A percentile compares a stretch with the other conserved stretches of the same genome.
phyloP scores from a whole-genome alignment of 2,113 vertebrate species.

The Rattus rattus region DNA sequence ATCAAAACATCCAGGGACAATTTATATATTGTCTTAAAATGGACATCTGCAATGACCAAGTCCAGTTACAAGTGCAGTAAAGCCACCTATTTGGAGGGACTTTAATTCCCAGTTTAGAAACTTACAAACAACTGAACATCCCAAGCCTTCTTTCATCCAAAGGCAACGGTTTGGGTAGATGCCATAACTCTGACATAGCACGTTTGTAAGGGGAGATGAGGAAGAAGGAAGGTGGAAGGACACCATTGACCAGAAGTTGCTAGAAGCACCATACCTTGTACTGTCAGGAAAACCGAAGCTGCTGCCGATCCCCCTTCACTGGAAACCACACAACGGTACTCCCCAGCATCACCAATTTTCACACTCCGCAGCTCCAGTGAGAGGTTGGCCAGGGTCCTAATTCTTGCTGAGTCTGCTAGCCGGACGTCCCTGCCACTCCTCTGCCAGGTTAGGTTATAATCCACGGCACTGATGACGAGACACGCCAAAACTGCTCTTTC shows the following conservation, averaged over 20 bases:
- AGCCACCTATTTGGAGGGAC: background rate
- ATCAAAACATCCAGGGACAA: background rate
- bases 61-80: background rate
- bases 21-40: background rate
- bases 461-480: constrained; percentile 89
- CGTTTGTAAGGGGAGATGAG: background rate
- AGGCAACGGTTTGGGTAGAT: background rate
- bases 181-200: background rate
- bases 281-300: constrained; percentile 89
- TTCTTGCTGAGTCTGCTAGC: constrained; percentile 82
- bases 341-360: constrained; percentile 87
- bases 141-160: background rate
- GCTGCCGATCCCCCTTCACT: constrained; percentile 90
- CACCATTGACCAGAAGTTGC: fast-evolving
- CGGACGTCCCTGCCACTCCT: constrained; percentile 86
- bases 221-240: background rate
- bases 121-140: background rate
- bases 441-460: constrained; percentile 95
- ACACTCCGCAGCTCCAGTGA: constrained; percentile 90
- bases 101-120: background rate
- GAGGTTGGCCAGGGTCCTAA: constrained; percentile 87
- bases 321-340: constrained; percentile 90
- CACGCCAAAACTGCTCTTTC: constrained; percentile 91
- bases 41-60: background rate
- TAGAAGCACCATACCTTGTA: constrained; percentile 90